Conservation (phyloP, 1,140 invertebrate genomes). For the Chrysomallon squamiferum region DNA sequence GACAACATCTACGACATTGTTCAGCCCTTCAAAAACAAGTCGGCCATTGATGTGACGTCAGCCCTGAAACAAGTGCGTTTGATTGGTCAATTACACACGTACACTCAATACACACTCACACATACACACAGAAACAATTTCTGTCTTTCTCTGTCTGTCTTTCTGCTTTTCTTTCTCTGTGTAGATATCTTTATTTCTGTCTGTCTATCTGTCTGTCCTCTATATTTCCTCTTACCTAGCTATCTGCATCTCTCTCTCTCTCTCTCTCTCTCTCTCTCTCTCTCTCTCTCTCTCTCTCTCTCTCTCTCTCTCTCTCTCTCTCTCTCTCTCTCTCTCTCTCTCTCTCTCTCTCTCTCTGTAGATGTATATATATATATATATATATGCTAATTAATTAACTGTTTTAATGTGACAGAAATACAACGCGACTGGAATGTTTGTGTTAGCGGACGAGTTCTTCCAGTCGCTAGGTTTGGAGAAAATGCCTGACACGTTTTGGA, state of each 20-base stretch:
- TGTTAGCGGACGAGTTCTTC: conserved; percentile 87
- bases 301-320: no score
- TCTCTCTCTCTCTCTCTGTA: no score
- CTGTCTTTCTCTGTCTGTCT: neutral
- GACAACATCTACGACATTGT: conserved; percentile 79
- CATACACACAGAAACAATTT: neutral
- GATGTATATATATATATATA: no score
- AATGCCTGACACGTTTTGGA: conserved; percentile 74
- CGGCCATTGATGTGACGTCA: conserved; percentile 76
- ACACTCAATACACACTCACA: neutral
- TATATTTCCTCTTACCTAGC: neutral
- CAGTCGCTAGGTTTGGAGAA: conserved; percentile 81
- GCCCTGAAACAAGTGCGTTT: conserved; percentile 71
- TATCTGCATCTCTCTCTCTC: neutral
- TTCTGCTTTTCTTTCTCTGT: neutral
- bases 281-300: no score
- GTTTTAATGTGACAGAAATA: no score
- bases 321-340: no score
- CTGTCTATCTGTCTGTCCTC: neutral
- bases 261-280: no score
- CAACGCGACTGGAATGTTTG: conserved; percentile 73
- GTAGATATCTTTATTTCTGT: neutral
- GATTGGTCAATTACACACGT: no score
- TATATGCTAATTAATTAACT: no score
- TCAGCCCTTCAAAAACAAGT: conserved; percentile 77